phyloP scores from a whole-genome alignment of 2,113 vertebrate species.

The Gila orcuttii region DNA sequence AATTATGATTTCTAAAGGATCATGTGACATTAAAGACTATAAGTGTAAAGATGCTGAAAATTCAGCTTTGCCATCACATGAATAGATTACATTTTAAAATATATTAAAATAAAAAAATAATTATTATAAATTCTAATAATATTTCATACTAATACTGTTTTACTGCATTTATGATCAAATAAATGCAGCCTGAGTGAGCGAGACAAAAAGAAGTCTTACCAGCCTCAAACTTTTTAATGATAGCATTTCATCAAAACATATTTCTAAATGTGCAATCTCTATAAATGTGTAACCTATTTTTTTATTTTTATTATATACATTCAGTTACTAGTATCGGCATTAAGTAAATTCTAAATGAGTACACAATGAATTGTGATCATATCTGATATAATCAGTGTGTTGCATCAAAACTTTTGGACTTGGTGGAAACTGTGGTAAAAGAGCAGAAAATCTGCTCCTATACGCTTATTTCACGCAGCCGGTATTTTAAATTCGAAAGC shows the following conservation, averaged over 20 bases:
- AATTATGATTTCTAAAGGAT: background rate
- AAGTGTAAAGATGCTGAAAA: background rate
- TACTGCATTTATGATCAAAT: background rate
- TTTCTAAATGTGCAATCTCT: background rate
- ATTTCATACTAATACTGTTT: background rate
- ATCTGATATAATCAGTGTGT: background rate
- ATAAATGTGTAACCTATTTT: background rate
- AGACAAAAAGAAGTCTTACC: too few relatives aligned
- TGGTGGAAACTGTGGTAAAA: background rate
- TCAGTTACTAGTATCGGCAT: too few relatives aligned
- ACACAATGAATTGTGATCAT: background rate
- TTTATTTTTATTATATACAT: too few relatives aligned
- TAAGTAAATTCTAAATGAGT: background rate
- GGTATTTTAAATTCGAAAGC: too few relatives aligned
- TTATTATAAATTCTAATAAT: background rate
- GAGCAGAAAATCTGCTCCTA: background rate
- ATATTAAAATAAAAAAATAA: background rate
- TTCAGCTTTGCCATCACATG: background rate
- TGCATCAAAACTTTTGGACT: background rate
- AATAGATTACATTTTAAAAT: background rate
- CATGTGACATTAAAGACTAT: background rate
- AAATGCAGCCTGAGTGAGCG: background rate
- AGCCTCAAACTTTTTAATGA: too few relatives aligned
- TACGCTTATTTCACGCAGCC: too few relatives aligned
- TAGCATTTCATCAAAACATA: too few relatives aligned